Evolutionary conservation across 37 sponge, comb jelly and placozoan genomes (phyloP).

Genomic region (Crambe crambe): DNA sequence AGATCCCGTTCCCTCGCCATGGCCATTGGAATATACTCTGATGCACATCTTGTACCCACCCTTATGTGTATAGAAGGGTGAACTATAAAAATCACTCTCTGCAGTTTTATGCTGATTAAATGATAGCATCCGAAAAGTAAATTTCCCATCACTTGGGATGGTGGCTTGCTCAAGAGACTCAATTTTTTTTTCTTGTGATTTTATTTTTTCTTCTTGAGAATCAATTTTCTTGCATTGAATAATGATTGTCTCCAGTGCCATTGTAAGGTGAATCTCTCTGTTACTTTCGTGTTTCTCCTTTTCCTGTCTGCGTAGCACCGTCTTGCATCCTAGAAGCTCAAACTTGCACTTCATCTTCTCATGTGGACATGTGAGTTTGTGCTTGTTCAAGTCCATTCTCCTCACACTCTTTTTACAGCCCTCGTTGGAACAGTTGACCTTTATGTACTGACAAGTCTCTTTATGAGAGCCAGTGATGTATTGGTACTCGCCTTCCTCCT

Average conservation of each 20-base stretch:
- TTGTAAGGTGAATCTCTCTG: not conserved
- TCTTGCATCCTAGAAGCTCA: conserved; percentile 20
- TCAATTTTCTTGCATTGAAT: no score
- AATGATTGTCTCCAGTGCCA: not conserved
- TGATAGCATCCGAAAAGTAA: not conserved
- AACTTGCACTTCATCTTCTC: conserved; percentile 27
- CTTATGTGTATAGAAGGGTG: no score
- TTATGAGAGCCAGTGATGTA: conserved; percentile 22
- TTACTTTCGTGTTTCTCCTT: no score
- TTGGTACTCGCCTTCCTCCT: conserved; percentile 17
- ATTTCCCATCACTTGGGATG: not conserved
- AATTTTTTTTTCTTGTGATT: no score
- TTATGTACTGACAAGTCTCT: conserved; percentile 11
- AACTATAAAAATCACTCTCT: not conserved
- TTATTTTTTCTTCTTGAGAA: no score
- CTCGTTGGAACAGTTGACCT: conserved; percentile 23
- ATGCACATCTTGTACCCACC: no score
- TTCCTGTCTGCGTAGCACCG: not conserved
- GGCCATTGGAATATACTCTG: no score
- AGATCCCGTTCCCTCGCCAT: no score
- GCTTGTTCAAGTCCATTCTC: conserved; percentile 4
- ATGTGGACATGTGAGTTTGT: not conserved
- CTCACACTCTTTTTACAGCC: not conserved
- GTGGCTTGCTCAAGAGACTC: not conserved
- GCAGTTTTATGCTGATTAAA: conserved; percentile 5